These are phyloP conservation scores for Isichthys henryi DNA, from an alignment of 2,113 vertebrate species.

Conservation along the genomic window DNA sequence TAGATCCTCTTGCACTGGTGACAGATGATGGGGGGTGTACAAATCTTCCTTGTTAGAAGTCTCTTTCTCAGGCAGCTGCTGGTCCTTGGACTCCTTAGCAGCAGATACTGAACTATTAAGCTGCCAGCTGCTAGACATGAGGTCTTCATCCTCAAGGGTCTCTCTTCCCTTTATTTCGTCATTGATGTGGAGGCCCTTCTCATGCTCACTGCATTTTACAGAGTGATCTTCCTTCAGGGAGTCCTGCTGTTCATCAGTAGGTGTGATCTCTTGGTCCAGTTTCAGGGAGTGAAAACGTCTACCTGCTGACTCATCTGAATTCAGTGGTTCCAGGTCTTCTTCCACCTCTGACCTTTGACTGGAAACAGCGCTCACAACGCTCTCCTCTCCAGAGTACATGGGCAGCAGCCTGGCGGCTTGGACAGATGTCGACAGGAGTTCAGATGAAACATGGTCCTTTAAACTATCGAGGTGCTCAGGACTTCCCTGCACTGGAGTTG, in stretches of 20 bases:
- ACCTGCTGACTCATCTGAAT: slow-evolving; percentile 44
- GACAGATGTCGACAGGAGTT: slow-evolving; percentile 29
- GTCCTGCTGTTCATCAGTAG: slow-evolving; percentile 35
- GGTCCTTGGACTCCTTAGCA: slow-evolving; percentile 37
- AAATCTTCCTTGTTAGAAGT: slow-evolving; percentile 41
- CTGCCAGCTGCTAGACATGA: slow-evolving; percentile 14
- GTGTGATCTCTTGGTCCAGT: slow-evolving; percentile 48
- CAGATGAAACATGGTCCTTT: slow-evolving; percentile 40
- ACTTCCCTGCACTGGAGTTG: slow-evolving; percentile 39
- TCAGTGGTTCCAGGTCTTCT: slow-evolving; percentile 57
- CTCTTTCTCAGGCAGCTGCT: slow-evolving; percentile 36
- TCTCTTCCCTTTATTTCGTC: slow-evolving; percentile 18
- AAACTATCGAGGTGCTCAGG: slow-evolving; percentile 51
- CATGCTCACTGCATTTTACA: slow-evolving; percentile 26
- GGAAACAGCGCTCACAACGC: slow-evolving; percentile 29
- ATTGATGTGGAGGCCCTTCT: slow-evolving; percentile 1
- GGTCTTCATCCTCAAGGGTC: slow-evolving; percentile 24
- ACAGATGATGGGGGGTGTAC: slow-evolving; percentile 52
- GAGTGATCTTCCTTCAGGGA: slow-evolving; percentile 34
- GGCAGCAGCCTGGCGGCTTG: slow-evolving; percentile 25
- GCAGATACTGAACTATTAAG: slow-evolving; percentile 15
- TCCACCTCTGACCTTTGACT: slow-evolving; percentile 61
- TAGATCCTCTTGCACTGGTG: slow-evolving; percentile 47
- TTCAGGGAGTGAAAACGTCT: slow-evolving; percentile 46
- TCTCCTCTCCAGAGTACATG: slow-evolving; percentile 37